Conservation (phyloP, 2,797 vertebrate species). For the Microctenopoma stevenorrisi region DNA sequence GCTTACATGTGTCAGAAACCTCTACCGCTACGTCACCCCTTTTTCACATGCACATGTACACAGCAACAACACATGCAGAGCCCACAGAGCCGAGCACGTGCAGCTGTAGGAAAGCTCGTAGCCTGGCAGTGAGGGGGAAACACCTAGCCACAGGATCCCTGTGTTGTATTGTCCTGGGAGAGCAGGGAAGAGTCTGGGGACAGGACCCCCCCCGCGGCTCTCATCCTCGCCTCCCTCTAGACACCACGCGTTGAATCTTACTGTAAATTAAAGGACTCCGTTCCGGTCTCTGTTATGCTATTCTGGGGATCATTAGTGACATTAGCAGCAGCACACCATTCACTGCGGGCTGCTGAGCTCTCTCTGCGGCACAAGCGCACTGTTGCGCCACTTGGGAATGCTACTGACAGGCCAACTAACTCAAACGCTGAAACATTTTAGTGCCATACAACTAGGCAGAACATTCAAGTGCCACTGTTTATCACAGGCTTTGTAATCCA, state of each 20-base stretch:
- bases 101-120: conserved; percentile 22
- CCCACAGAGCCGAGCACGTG: conserved; percentile 18
- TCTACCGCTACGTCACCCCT: conserved; percentile 18
- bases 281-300: conserved; percentile 28
- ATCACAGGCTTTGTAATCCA: conserved; percentile 52
- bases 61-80: conserved; percentile 3
- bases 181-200: conserved; percentile 43
- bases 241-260: conserved; percentile 42
- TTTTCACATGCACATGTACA: conserved; percentile 30
- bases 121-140: conserved; percentile 23
- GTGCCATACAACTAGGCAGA: conserved; percentile 16
- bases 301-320: conserved; percentile 49
- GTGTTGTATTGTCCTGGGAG: conserved; percentile 28
- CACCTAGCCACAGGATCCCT: conserved; percentile 35
- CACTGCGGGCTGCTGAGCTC: conserved; percentile 34
- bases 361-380: conserved; percentile 23
- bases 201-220: conserved; percentile 47
- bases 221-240: conserved; percentile 32
- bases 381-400: conserved; percentile 40
- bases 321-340: conserved; percentile 48
- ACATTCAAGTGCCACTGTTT: conserved; percentile 47
- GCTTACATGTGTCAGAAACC: conserved; percentile 19
- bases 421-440: conserved; percentile 37
- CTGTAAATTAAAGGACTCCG: conserved; percentile 48
- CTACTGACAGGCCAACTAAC: conserved; percentile 32